These are phyloP conservation scores for Rhynchophorus ferrugineus DNA, from an alignment of 1,140 invertebrate genomes.

Conservation along the genomic window DNA sequence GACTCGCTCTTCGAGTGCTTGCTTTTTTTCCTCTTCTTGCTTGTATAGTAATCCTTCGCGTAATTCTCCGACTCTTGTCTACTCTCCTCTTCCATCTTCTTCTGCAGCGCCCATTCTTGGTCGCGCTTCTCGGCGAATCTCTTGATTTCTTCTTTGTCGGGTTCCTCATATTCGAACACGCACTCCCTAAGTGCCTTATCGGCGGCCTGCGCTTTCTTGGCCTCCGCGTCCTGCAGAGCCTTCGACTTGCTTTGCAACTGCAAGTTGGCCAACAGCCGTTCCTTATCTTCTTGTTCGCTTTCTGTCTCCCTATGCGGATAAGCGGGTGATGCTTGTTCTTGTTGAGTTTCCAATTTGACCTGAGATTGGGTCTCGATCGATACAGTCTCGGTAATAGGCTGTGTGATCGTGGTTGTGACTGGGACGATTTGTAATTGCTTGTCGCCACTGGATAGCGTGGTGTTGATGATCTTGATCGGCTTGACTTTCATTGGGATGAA, in stretches of 20 bases:
- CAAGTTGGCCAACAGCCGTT: conserved; percentile 33
- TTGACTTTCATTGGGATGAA: conserved; percentile 38
- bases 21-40: conserved; percentile 36
- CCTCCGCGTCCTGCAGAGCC: conserved; percentile 15
- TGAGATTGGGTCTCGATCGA: conserved; percentile 7
- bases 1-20: conserved; percentile 37
- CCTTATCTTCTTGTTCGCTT: conserved; percentile 30
- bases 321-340: conserved; percentile 1
- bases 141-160: conserved; percentile 39
- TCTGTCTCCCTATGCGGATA: conserved; percentile 18
- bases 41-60: conserved; percentile 25
- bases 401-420: conserved; percentile 16
- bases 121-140: conserved; percentile 38
- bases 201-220: conserved; percentile 18
- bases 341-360: conserved; percentile 13
- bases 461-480: conserved; percentile 38
- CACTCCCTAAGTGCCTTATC: conserved; percentile 29
- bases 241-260: conserved; percentile 35
- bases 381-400: neutral
- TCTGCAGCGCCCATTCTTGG: conserved; percentile 37
- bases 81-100: conserved; percentile 34
- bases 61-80: conserved; percentile 20
- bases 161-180: conserved; percentile 37
- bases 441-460: conserved; percentile 27
- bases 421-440: conserved; percentile 38